Base-by-base conservation (phyloP, 2,888 invertebrate genomes). In the Eurois occulta region DNA sequence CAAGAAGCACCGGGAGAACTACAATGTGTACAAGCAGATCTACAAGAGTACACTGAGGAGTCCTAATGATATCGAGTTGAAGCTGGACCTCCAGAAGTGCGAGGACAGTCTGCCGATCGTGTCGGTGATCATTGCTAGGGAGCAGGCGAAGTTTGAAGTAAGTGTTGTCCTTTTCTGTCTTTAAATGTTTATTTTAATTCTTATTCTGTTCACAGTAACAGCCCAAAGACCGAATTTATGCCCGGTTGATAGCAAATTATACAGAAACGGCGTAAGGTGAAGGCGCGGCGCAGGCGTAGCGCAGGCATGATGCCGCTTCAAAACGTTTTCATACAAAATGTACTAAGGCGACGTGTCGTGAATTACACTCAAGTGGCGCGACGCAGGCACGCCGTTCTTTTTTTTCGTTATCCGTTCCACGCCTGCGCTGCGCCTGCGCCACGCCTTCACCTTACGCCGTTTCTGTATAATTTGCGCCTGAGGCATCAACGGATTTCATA, bases 61-160 rank as follows among this genome's bases (percentile, higher is more conserved):
- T 90, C 98, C 98, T 0, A 98, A 98, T 77, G 98, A 98, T 87
- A 98, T 98, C 0, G 98, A 98, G 91, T 93, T 98, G 78, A 98
- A 98, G 92, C 89, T 98, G 81, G 98, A 98, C 91, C 93, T 98
- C 76, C 98, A 98, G 93, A 97, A 98, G 89, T 97, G 98, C 80
- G 98, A 98, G 93, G 98, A 98, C 86, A 97, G 97, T 79, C 95
- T 98, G 81, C 97, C 98, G 71, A 97, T 98, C 64, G 95, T 98
- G 69, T 98, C 98, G 77, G 98, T 98, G 41, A 97, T 98, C 2
- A 97, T 98, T 78, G 98, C 98, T 0, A 97, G 98, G 83, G 98
- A 98, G 91, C 98, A 98, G 83, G 98, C 98, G 10, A 98, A 98
- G 92, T 97, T 98, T 90, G 97, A 98, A 97, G 98, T 98, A 90